Conservation (phyloP, 2,113 vertebrate genomes). For the Hydropotes inermis region DNA sequence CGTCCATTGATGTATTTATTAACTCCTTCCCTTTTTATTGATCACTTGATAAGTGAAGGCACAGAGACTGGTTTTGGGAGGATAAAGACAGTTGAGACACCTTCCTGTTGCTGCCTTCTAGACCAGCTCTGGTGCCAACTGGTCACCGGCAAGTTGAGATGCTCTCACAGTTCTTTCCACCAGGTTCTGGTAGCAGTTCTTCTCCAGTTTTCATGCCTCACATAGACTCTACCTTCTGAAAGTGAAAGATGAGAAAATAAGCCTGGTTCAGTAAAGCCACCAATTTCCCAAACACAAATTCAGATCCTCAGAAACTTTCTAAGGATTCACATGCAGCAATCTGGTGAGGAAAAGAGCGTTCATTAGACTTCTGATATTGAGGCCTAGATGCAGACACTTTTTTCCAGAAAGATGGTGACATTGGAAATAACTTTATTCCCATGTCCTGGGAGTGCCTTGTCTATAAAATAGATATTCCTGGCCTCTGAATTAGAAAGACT, state of each 20-base stretch:
- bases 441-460: neutral
- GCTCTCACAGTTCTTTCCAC: neutral
- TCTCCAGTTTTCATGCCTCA: neutral
- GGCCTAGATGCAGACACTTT: neutral
- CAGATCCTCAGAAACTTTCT: neutral
- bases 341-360: neutral
- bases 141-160: neutral
- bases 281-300: neutral
- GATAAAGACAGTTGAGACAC: neutral
- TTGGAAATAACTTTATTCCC: neutral
- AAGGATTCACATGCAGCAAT: neutral
- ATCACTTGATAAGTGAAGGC: neutral
- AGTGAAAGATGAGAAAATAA: neutral
- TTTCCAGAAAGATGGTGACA: neutral
- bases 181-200: neutral
- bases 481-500: neutral
- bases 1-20: too few relatives aligned
- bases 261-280: neutral
- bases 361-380: neutral
- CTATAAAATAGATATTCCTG: neutral
- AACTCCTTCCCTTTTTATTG: neutral
- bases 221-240: neutral
- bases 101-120: neutral
- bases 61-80: neutral
- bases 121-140: rapidly evolving